These are phyloP conservation scores for Grallaria varia DNA, from an alignment of 2,113 vertebrate genomes.

Conservation along the genomic window DNA sequence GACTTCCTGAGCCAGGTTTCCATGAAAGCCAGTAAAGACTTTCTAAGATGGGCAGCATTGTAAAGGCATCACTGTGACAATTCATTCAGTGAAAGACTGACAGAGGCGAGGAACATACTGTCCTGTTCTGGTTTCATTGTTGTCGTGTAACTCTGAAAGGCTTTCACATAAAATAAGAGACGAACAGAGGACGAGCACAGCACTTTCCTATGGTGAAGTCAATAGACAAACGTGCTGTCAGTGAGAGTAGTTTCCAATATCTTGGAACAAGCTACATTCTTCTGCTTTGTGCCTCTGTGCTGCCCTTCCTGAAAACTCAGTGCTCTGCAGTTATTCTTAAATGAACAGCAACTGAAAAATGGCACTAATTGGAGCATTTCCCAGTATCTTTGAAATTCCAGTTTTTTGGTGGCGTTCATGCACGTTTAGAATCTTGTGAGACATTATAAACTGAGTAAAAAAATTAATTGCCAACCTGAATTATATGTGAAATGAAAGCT, in stretches of 20 bases:
- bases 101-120: not conserved
- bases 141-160: not conserved
- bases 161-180: not conserved
- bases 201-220: not conserved
- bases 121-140: not conserved
- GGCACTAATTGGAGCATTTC: not conserved
- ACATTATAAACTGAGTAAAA: not conserved
- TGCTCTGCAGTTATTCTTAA: not conserved
- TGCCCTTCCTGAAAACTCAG: not conserved
- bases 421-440: not conserved
- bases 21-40: not conserved
- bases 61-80: not conserved
- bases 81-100: not conserved
- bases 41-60: not conserved
- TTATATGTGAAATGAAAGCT: not conserved
- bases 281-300: not conserved
- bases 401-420: not conserved
- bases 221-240: not conserved
- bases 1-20: not conserved
- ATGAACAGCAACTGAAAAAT: not conserved
- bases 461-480: not conserved
- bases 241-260: not conserved
- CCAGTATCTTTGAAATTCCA: not conserved
- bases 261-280: not conserved
- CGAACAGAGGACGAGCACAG: not conserved